Percentiles rank a stretch among this genome's conserved stretches.
phyloP scores from a whole-genome alignment of 2,888 invertebrate genomes.

The Hirudinaria manillensis region DNA sequence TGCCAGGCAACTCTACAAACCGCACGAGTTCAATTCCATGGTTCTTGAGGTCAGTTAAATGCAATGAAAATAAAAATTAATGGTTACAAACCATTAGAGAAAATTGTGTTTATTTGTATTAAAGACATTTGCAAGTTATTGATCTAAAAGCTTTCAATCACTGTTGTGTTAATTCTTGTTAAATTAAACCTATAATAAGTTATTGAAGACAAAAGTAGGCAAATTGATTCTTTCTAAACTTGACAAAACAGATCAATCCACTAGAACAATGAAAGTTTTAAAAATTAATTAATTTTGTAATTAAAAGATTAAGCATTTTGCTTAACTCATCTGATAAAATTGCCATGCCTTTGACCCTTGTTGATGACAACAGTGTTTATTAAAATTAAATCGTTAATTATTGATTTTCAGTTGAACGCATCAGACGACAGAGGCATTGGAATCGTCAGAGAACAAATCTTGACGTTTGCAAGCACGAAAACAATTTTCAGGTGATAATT shows the following conservation, averaged over 20 bases:
- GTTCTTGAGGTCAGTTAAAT: constrained; percentile 60
- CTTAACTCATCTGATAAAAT: too few relatives aligned
- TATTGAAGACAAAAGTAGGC: too few relatives aligned
- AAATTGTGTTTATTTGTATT: too few relatives aligned
- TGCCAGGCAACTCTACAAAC: constrained; percentile 81
- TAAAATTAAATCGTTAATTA: too few relatives aligned
- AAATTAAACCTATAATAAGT: too few relatives aligned
- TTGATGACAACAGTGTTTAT: too few relatives aligned
- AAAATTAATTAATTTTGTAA: too few relatives aligned
- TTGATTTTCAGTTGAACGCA: constrained; percentile 73
- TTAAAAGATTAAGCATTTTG: too few relatives aligned
- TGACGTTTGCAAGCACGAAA: constrained; percentile 91
- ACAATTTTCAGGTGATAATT: constrained; percentile 73
- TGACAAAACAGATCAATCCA: constrained; percentile 2
- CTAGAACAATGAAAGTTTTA: too few relatives aligned
- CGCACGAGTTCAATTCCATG: constrained; percentile 86
- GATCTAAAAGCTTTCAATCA: not conserved
- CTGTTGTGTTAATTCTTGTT: not conserved
- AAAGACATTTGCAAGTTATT: too few relatives aligned
- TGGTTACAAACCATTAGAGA: not conserved
- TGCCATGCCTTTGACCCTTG: too few relatives aligned
- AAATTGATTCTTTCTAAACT: not conserved
- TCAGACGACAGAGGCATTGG: constrained; percentile 96
- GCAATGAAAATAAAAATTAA: not conserved
- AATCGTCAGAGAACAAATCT: constrained; percentile 84